Base-by-base conservation (phyloP, 2,888 invertebrate genomes). In the Allolobophora icterica region DNA sequence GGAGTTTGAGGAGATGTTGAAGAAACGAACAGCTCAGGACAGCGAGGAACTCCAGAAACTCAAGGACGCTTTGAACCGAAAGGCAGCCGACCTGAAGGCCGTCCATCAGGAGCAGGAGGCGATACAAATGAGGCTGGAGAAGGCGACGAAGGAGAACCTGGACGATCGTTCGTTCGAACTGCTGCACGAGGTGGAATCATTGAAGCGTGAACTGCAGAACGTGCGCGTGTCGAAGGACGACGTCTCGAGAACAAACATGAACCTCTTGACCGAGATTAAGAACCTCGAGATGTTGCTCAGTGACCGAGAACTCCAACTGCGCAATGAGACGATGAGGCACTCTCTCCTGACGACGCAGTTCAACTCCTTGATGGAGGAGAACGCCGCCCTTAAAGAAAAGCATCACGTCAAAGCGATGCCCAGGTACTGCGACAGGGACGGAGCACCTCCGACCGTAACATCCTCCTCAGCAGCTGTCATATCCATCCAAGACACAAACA, bases 331-430 rank as follows among this genome's bases (percentile, higher is more conserved):
- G 24, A 45, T 91, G 89, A 52, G 92, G 1, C 92, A 92, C 45
- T 91, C 92, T 19, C 91, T 92, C 17, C 91, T 92, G 84, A 92
- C 92, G 42, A 91, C 91, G 84, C 91, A 92, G 89, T 92, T 92
- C 89, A 92, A 92, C 40, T 92, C 92, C 1, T 58, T 92, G 90
- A 52, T 92, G 89, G 91, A 92, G n/a, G 92, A 92, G 90, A 92
- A 92, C 84, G 91, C 90, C 38, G 40, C 38, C 11, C 91, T 92
- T 0, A 92, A 92, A 90, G 87, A 87, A 35, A 87, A 24, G 87
- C 87, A 87, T 4, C 87, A 87, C 87, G 87, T 87, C 21, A 87
- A 87, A 38, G 38, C 87, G 87, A 87, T 38, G 87, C 5, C 84
- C 1, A 84, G 33, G 84, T 52, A 71, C 71, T n/a, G 71, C 71